These are phyloP conservation scores for Macrotrachela quadricornifera DNA, from an alignment of 1,140 invertebrate genomes.

Conservation along the genomic window DNA sequence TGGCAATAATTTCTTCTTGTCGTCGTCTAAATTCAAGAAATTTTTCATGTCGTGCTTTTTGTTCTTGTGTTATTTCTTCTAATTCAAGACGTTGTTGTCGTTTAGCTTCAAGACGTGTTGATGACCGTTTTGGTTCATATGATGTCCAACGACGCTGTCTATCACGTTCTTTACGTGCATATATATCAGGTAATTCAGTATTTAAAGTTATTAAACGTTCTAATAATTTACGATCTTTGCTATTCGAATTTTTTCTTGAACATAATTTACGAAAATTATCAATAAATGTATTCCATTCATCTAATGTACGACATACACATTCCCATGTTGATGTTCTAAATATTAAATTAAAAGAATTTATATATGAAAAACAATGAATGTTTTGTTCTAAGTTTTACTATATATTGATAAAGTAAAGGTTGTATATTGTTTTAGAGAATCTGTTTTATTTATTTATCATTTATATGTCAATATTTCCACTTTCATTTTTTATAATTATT, in stretches of 20 bases:
- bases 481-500: too few relatives aligned
- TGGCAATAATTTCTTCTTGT: too few relatives aligned
- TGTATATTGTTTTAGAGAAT: too few relatives aligned
- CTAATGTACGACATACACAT: not conserved
- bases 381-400: too few relatives aligned
- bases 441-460: too few relatives aligned
- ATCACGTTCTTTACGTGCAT: not conserved
- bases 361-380: too few relatives aligned
- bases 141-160: not conserved
- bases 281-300: not conserved
- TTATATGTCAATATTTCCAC: too few relatives aligned
- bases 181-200: constrained; percentile 4
- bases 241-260: too few relatives aligned
- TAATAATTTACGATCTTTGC: too few relatives aligned
- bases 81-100: not conserved
- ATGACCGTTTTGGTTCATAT: constrained; percentile 1
- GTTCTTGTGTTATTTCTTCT: not conserved
- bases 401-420: too few relatives aligned
- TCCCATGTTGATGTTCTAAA: not conserved
- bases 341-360: too few relatives aligned
- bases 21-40: too few relatives aligned
- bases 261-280: not conserved
- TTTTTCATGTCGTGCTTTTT: not conserved
- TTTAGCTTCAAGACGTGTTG: not conserved
- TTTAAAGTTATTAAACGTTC: not conserved